Evolutionary conservation across 1,140 invertebrate species (phyloP).

Genomic region (Spodoptera frugiperda): DNA sequence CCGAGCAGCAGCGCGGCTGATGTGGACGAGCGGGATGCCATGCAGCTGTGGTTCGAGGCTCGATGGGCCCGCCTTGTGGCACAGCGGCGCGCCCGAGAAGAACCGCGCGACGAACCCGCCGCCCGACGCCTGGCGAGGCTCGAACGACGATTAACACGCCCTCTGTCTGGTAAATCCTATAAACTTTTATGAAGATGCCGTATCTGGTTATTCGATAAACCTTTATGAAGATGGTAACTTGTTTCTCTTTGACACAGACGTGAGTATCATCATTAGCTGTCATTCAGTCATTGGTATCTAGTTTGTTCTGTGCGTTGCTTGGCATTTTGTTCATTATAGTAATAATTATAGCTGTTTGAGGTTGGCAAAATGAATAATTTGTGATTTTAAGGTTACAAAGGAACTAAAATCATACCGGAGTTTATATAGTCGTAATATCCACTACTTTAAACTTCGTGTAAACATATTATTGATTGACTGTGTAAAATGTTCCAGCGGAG

Average conservation of each 20-base stretch:
- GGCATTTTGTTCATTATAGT: too few species aligned
- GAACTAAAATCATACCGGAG: too few species aligned
- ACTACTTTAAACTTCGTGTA: not conserved
- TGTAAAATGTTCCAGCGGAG: conserved; percentile 65
- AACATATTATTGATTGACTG: not conserved
- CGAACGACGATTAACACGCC: conserved; percentile 69
- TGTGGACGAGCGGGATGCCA: conserved; percentile 74
- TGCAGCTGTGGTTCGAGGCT: conserved; percentile 81
- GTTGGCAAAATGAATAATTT: too few species aligned
- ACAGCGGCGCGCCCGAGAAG: conserved; percentile 63
- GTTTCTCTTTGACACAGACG: too few species aligned
- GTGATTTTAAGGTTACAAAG: too few species aligned
- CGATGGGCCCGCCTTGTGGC: conserved; percentile 76
- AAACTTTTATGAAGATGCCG: not conserved
- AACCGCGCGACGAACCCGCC: conserved; percentile 56
- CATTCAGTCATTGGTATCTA: too few species aligned
- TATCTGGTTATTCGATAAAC: conserved; percentile 62
- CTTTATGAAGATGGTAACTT: not conserved
- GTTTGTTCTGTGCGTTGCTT: too few species aligned
- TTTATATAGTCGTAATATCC: too few species aligned
- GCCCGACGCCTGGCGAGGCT: conserved; percentile 66
- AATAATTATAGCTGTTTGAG: too few species aligned
- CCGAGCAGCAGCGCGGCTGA: conserved; percentile 46
- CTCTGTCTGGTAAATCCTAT: conserved; percentile 67
- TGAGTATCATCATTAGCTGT: too few species aligned